Conservation (phyloP, 2,797 vertebrate genomes). For the Lindbergichthys nudifrons region DNA sequence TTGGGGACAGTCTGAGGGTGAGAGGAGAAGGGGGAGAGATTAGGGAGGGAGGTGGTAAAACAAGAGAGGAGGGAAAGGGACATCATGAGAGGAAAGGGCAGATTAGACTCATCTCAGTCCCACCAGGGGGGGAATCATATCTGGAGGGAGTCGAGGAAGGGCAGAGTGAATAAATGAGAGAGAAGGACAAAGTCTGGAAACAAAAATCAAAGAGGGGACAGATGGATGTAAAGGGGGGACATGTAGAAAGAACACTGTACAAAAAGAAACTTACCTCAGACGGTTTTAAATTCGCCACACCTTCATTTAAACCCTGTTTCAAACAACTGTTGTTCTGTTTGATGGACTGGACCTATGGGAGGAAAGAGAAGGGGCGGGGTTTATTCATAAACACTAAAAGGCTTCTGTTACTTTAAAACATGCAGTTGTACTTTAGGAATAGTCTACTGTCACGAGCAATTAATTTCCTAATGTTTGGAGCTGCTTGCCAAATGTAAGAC, state of each 20-base stretch:
- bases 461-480: background rate
- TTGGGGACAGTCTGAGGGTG: slow-evolving; percentile 85
- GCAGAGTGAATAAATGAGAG: slow-evolving; percentile 23
- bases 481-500: background rate
- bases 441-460: background rate
- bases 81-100: slow-evolving; percentile 31
- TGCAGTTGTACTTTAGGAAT: background rate
- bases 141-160: slow-evolving; percentile 26
- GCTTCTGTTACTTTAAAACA: background rate
- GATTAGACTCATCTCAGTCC: slow-evolving; percentile 55
- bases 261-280: slow-evolving; percentile 82
- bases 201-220: background rate
- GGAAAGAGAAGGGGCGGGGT: background rate
- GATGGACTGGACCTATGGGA: slow-evolving; percentile 90
- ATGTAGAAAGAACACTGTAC: background rate
- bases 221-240: slow-evolving; percentile 6
- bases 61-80: slow-evolving; percentile 13
- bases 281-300: slow-evolving; percentile 83
- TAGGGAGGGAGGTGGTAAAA: background rate
- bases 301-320: slow-evolving; percentile 87
- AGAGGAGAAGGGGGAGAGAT: slow-evolving; percentile 19
- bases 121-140: slow-evolving; percentile 35
- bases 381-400: background rate
- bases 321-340: slow-evolving; percentile 93
- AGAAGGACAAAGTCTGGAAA: slow-evolving; percentile 8